phyloP scores from a whole-genome alignment of 2,888 invertebrate genomes.

The Amphipoea lucens region DNA sequence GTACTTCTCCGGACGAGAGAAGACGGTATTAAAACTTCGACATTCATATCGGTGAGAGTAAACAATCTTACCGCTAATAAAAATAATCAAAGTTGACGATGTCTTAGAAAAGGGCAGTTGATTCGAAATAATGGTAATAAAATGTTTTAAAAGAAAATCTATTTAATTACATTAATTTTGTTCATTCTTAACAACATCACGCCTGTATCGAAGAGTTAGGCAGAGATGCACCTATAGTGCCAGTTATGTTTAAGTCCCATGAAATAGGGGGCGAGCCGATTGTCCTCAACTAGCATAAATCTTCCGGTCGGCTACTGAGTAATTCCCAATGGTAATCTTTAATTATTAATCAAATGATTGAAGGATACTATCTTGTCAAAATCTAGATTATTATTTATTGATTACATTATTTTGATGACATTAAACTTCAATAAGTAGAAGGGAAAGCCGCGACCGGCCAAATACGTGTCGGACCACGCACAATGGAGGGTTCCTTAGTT shows the following conservation, averaged over 20 bases:
- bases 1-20: neutral
- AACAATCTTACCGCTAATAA: slow-evolving; percentile 19
- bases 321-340: neutral
- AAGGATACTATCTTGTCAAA: neutral
- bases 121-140: slow-evolving; percentile 1
- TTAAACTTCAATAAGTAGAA: neutral
- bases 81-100: slow-evolving; percentile 14
- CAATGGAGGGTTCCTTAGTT: too few relatives aligned
- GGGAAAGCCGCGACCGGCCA: too few relatives aligned
- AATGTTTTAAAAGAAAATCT: too few relatives aligned
- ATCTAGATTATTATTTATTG: too few relatives aligned
- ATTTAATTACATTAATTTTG: neutral
- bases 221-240: neutral
- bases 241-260: neutral
- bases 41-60: slow-evolving; percentile 13
- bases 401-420: neutral
- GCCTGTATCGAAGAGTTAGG: neutral
- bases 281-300: neutral
- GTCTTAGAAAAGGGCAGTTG: neutral
- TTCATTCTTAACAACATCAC: neutral
- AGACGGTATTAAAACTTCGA: slow-evolving; percentile 6
- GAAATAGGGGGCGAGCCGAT: neutral
- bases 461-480: too few relatives aligned
- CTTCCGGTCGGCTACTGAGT: neutral
- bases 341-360: neutral